Evolutionary conservation across 2,888 invertebrate species (phyloP).

Genomic region (Xestoiulus laeticollis): DNA sequence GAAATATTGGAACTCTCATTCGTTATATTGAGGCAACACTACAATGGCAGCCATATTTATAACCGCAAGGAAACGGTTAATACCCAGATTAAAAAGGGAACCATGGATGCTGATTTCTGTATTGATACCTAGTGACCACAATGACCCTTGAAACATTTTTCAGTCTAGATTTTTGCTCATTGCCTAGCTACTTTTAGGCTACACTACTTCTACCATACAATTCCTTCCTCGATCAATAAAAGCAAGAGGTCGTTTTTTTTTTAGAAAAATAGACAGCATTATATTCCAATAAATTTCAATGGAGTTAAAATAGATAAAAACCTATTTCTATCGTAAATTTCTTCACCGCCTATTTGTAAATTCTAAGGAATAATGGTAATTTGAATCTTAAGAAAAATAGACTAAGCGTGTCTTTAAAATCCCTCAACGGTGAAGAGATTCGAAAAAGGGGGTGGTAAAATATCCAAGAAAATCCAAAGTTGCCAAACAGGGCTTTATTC

Average conservation of each 20-base stretch:
- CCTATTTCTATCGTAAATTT: constrained; percentile 45
- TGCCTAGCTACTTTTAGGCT: constrained; percentile 33
- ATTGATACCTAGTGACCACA: constrained; percentile 39
- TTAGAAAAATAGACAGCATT: constrained; percentile 43
- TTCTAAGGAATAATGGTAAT: constrained; percentile 44
- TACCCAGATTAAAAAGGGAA: neutral
- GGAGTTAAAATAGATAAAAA: constrained; percentile 39
- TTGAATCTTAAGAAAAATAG: constrained; percentile 44
- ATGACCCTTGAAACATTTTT: constrained; percentile 14
- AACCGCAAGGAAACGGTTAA: constrained; percentile 1
- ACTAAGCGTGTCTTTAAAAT: constrained; percentile 40
- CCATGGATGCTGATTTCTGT: constrained; percentile 39
- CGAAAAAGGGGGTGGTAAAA: neutral
- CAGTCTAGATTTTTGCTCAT: neutral
- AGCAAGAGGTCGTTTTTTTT: constrained; percentile 42
- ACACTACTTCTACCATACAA: neutral
- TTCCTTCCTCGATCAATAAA: neutral
- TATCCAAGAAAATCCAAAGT: constrained; percentile 25
- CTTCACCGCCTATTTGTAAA: constrained; percentile 40
- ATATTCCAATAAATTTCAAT: constrained; percentile 49
- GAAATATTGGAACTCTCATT: neutral
- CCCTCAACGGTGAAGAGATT: constrained; percentile 27
- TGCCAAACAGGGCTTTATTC: constrained; percentile 2
- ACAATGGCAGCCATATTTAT: neutral
- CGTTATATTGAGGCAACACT: neutral